A percentile compares a stretch with the other conserved stretches of the same genome.
phyloP scores from a whole-genome alignment of 1,140 invertebrate species.

The Kradibia gibbosae region DNA sequence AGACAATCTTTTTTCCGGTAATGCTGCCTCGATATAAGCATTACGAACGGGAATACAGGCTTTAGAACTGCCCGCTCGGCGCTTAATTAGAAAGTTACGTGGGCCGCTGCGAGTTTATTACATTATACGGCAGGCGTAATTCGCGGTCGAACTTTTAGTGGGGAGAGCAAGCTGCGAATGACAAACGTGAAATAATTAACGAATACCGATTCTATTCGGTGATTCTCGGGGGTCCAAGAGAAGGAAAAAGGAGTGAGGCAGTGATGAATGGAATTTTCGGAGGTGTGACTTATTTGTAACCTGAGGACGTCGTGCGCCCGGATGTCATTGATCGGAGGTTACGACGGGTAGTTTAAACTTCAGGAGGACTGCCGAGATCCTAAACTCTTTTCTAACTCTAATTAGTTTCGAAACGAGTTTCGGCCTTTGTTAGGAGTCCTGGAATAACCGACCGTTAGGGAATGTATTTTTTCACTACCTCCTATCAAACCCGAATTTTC shows the following conservation, averaged over 20 bases:
- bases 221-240: background rate
- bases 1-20: background rate
- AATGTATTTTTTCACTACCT: background rate
- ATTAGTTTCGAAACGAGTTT: background rate
- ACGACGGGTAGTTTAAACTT: background rate
- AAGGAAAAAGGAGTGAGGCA: background rate
- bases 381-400: constrained; percentile 29
- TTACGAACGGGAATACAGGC: background rate
- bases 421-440: background rate
- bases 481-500: background rate
- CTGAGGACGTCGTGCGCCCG: background rate
- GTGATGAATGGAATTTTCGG: background rate
- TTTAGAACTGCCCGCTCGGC: constrained; percentile 66
- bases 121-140: constrained; percentile 69
- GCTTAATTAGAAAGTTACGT: constrained; percentile 72
- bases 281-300: background rate
- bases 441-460: background rate
- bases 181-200: constrained; percentile 70
- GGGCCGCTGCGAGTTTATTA: constrained; percentile 62
- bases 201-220: constrained; percentile 64
- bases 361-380: background rate
- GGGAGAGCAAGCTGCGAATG: constrained; percentile 66
- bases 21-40: constrained; percentile 11
- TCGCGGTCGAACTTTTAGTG: constrained; percentile 67
- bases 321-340: background rate